phyloP scores from a whole-genome alignment of 2,797 vertebrate species.

The Pipistrellus kuhlii region DNA sequence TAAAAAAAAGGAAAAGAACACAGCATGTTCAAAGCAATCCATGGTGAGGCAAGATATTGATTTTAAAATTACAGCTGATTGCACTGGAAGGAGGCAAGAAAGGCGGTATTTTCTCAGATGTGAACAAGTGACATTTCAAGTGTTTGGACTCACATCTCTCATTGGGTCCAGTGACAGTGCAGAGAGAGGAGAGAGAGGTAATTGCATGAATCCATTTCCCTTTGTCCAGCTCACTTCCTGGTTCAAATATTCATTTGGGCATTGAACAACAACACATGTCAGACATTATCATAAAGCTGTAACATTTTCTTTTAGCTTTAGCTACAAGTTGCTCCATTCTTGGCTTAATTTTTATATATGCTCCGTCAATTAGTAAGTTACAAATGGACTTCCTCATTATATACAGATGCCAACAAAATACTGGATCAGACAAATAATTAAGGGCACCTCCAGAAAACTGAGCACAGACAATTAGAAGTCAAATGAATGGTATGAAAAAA shows the following conservation, averaged over 20 bases:
- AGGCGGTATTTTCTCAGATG: slow-evolving; percentile 57
- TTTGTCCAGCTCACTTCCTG: slow-evolving; percentile 24
- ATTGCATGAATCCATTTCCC: slow-evolving; percentile 43
- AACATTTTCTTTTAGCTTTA: slow-evolving; percentile 13
- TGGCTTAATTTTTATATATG: not conserved
- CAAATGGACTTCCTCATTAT: not conserved
- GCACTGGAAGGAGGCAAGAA: slow-evolving; percentile 61
- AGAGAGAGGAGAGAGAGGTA: slow-evolving; percentile 4
- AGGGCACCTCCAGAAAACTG: not conserved
- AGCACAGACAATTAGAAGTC: not conserved
- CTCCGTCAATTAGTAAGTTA: not conserved
- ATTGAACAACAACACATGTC: not conserved
- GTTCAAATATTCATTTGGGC: not conserved
- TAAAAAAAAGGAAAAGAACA: slow-evolving; percentile 75
- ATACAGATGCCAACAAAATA: not conserved
- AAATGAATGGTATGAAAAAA: not conserved
- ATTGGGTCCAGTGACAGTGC: not conserved
- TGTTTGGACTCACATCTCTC: slow-evolving; percentile 69
- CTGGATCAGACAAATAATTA: not conserved
- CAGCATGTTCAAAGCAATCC: slow-evolving; percentile 70
- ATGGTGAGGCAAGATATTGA: slow-evolving; percentile 76
- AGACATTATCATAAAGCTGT: not conserved
- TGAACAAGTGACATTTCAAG: slow-evolving; percentile 72
- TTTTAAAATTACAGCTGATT: slow-evolving; percentile 83
- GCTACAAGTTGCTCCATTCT: not conserved